phyloP scores from a whole-genome alignment of 2,113 vertebrate species.

The Azemiops feae region DNA sequence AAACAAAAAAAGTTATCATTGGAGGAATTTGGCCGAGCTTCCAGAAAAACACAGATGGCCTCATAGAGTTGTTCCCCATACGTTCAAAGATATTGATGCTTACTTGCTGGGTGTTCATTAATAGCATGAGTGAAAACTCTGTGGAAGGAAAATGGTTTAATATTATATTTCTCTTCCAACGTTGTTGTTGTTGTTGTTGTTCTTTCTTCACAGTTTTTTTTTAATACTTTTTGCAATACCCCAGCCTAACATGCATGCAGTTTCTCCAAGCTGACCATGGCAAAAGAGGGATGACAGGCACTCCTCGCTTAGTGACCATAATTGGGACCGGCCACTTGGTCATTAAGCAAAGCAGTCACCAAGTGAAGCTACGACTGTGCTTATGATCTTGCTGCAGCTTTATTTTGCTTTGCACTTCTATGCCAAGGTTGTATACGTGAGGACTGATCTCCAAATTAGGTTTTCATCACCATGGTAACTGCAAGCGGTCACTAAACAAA shows the following conservation, averaged over 20 bases:
- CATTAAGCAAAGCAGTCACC: not conserved
- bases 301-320: not conserved
- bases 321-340: not conserved
- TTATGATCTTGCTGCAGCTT: not conserved
- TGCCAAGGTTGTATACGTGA: not conserved
- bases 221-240: not conserved
- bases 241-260: not conserved
- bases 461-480: not conserved
- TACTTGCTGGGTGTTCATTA: conserved; percentile 42
- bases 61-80: conserved; percentile 18
- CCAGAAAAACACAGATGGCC: conserved; percentile 46
- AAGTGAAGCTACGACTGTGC: not conserved
- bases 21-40: conserved; percentile 45
- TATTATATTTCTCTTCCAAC: not conserved
- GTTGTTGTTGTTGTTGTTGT: not conserved
- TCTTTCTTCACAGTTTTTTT: not conserved
- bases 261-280: not conserved
- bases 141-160: not conserved
- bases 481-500: not conserved
- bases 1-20: conserved; percentile 43
- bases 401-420: not conserved
- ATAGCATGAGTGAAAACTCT: not conserved
- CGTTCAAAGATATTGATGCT: conserved; percentile 42
- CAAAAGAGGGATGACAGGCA: not conserved
- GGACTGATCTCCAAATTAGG: not conserved